Evolutionary conservation across 2,113 vertebrate genomes (phyloP), one percentile per base, ranked within the genome.

Genomic region (Eublepharis macularius): DNA sequence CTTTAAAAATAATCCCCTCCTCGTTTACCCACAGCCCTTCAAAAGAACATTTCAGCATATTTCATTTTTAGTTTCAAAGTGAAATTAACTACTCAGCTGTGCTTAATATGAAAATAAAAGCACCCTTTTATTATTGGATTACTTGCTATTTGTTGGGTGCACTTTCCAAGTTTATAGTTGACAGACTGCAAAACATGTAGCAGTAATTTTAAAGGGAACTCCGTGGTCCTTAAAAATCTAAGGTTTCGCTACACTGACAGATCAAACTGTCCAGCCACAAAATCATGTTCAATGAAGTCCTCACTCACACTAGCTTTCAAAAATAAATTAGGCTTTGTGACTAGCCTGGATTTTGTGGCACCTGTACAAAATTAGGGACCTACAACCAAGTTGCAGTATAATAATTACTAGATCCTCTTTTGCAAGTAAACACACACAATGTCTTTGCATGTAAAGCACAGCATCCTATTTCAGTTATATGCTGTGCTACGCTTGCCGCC

Each of bases 81-180:
- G 69, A 79, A 86, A 89, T 45, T 36, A 63, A 86, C 45, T 26
- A 26, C 60, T 74, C 76, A 91, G 93, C 80, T 75, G 0, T 82
- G 76, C 81, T 76, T 90, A 89, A 86, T 21, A 2, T 76, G 87
- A 81, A 90, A 92, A 88, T 75, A 90, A 94, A 51, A 68, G 73
- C 8, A 92, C 93, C 87, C 81, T 88, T 88, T 88, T 66, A 83
- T 41, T 92, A 76, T 87, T 87, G 82, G 85, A 92, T 90, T 92
- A 86, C 83, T 89, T 88, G 47, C 16, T 21, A 68, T 86, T 63
- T 66, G 41, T 91, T 68, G 86, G 63, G 63, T 88, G 88, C 80
- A 70, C 88, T 65, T 45, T 68, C 83, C 85, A 90, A 86, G 76
- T 88, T 87, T 83, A 90, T 13, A 80, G 63, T 83, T 93, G 89